Conservation (phyloP, 2,888 invertebrate genomes). For the Tinea semifulvella region DNA sequence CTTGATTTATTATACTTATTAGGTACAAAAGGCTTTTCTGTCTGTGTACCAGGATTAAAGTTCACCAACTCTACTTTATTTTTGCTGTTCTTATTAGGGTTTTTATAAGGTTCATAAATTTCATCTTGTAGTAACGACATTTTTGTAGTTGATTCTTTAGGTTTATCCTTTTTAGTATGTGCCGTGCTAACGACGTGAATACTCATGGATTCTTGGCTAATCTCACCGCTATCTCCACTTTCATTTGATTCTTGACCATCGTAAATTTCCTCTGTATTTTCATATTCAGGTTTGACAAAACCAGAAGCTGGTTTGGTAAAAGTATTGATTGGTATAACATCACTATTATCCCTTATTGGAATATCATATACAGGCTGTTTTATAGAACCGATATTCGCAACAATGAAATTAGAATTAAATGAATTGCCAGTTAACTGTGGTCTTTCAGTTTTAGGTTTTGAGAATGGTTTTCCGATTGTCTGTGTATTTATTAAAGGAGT, state of each 20-base stretch:
- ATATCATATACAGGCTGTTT: slow-evolving; percentile 56
- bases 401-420: slow-evolving; percentile 41
- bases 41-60: slow-evolving; percentile 51
- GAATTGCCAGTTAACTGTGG: slow-evolving; percentile 30
- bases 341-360: slow-evolving; percentile 50
- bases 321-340: slow-evolving; percentile 45
- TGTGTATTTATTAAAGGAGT: slow-evolving; percentile 20
- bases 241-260: slow-evolving; percentile 48
- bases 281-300: slow-evolving; percentile 41
- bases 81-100: slow-evolving; percentile 24
- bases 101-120: slow-evolving; percentile 22
- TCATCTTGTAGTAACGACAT: slow-evolving; percentile 35
- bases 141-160: slow-evolving; percentile 29
- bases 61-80: slow-evolving; percentile 28
- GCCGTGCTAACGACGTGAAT: slow-evolving; percentile 50
- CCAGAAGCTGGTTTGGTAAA: slow-evolving; percentile 24
- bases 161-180: slow-evolving; percentile 21
- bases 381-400: slow-evolving; percentile 37
- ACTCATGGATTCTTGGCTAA: slow-evolving; percentile 58
- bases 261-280: slow-evolving; percentile 54
- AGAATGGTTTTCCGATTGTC: slow-evolving; percentile 44
- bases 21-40: slow-evolving; percentile 51
- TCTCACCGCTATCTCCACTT: slow-evolving; percentile 40
- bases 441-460: slow-evolving; percentile 26
- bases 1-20: slow-evolving; percentile 34